These are phyloP conservation scores for Hirtodrosophila cameraria DNA, from an alignment of 2,888 invertebrate genomes.

Conservation along the genomic window DNA sequence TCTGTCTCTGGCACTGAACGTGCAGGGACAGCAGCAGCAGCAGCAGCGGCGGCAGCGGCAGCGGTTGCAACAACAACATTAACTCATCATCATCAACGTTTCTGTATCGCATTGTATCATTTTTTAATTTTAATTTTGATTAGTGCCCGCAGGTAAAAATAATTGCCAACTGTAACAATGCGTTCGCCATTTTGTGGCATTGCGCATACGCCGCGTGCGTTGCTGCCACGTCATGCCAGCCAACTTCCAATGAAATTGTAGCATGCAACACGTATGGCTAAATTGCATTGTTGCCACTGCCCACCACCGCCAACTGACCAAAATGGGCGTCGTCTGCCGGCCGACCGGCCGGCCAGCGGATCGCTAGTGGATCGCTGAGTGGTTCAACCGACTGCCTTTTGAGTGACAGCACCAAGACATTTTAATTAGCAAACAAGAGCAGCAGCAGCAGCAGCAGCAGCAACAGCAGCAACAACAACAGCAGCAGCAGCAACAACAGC, in stretches of 20 bases:
- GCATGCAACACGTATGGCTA: constrained; percentile 63
- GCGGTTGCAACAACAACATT: constrained; percentile 18
- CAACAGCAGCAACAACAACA: constrained; percentile 35
- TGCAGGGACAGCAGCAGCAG: constrained; percentile 38
- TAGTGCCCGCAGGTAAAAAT: constrained; percentile 62
- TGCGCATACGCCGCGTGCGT: constrained; percentile 66
- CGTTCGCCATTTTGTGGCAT: constrained; percentile 72
- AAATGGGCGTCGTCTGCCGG: constrained; percentile 65
- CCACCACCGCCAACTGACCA: constrained; percentile 39
- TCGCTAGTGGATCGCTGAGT: constrained; percentile 29
- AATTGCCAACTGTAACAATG: constrained; percentile 76
- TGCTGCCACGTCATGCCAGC: constrained; percentile 14
- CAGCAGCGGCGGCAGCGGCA: constrained; percentile 12
- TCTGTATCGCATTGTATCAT: constrained; percentile 41
- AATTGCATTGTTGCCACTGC: constrained; percentile 68
- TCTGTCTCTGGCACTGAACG: constrained; percentile 52
- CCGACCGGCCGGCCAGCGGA: constrained; percentile 32
- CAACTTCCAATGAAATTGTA: constrained; percentile 75
- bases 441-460: constrained; percentile 24
- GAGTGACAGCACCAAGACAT: constrained; percentile 76
- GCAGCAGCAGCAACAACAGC: constrained; percentile 42
- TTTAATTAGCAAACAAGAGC: constrained; percentile 67
- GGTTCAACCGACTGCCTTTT: constrained; percentile 60
- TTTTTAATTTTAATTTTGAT: constrained; percentile 71
- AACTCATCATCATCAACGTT: constrained; percentile 25